Base-by-base conservation (phyloP, 2,113 vertebrate genomes). In the Coturnix japonica region DNA sequence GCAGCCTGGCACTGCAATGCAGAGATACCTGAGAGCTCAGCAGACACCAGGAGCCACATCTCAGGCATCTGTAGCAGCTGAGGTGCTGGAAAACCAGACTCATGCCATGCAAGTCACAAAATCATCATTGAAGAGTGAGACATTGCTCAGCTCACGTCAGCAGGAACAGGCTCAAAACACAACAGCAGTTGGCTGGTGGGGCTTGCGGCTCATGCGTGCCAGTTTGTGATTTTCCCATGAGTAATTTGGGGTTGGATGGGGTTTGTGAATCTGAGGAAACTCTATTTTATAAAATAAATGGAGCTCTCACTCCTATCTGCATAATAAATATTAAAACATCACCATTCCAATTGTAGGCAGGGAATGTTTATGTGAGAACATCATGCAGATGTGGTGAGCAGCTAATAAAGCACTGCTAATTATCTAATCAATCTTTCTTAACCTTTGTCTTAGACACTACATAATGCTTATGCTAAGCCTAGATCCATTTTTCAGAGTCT, bases 381-480 rank as follows among this genome's bases (percentile, higher is more conserved):
- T 43, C 0, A 1, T 91, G 93, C 96, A 95, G 96, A 94, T 96
- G 93, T 94, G 85, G 85, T 61, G 91, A 80, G 87, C 95, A 54
- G 81, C 89, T 91, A 94, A 94, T 95, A 96, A 95, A 94, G 91
- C 7, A 0, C 70, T 44, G 74, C 54, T 96, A 96, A 96, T 96
- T 90, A 93, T 76, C 95, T 89, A 96, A 96, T 96, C 96, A 93
- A 95, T 96, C 96, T 95, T 96, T 76, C 91, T 91, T 96, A 96
- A 97, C 95, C 96, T 97, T 96, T 96, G 83, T 87, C 92, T 93
- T 70, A 92, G 85, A 87, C 83, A 83, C 77, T 74, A 67, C 69
- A 46, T 11, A 81, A 89, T 2, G 7, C 69, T 95, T 89, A 35
- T 17, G 60, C 46, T 90, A 84, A 95, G 89, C 89, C 87, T 90